Evolutionary conservation across 2,888 invertebrate genomes (phyloP).

Genomic region (Caenorhabditis sp.): DNA sequence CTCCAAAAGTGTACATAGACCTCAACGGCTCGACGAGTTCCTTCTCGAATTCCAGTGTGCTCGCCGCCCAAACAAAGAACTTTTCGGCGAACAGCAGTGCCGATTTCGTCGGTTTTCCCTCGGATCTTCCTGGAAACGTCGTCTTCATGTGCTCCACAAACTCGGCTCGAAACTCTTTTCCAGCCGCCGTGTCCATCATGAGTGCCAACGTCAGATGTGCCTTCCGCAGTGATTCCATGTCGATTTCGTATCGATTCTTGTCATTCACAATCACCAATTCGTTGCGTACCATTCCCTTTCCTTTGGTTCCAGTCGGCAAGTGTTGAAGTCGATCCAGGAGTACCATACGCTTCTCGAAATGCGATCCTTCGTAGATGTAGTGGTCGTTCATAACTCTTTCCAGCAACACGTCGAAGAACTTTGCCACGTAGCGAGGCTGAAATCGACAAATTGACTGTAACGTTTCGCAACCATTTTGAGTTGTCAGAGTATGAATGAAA

Average conservation of each 20-base stretch:
- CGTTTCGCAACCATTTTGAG: not conserved
- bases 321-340: not conserved
- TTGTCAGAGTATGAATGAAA: not conserved
- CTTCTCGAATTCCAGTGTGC: constrained; percentile 15
- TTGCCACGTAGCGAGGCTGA: not conserved
- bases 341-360: not conserved
- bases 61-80: constrained; percentile 18
- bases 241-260: not conserved
- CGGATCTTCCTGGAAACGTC: not conserved
- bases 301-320: not conserved
- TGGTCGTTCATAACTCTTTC: not conserved
- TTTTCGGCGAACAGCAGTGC: constrained; percentile 6
- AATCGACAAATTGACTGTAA: not conserved
- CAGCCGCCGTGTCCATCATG: not conserved
- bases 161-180: not conserved
- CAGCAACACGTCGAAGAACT: not conserved
- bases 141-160: not conserved
- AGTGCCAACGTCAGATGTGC: not conserved
- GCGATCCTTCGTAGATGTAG: not conserved
- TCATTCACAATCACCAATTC: not conserved
- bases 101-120: not conserved
- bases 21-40: not conserved
- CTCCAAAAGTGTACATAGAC: not conserved
- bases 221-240: not conserved
- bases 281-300: not conserved